Base-by-base conservation (phyloP, 2,797 vertebrate species). In the Clarias platycephalus region DNA sequence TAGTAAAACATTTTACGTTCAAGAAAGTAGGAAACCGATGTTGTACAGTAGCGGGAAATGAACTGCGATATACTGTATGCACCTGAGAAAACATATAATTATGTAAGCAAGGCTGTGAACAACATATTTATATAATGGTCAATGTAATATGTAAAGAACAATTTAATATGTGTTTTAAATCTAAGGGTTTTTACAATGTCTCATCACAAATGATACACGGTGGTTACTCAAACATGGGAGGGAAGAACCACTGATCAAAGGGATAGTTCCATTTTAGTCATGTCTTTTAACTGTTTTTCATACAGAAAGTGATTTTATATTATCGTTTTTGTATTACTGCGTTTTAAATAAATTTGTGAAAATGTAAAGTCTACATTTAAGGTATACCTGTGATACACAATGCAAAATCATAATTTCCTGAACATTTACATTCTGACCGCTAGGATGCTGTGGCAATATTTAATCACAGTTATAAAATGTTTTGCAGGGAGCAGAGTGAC, bases 31-130 rank as follows among this genome's bases (percentile, higher is more conserved):
- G 24, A 79, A 44, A 26, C 44, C 8, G 8, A 12, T 31, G 28
- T 12, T 28, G 78, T n/a, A n/a, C n/a, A n/a, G n/a, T 49, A 5
- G 7, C 16, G 9, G 24, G 15, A 79, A 44, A 5, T 15, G 1
- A 44, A 49, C 64, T 28, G n/a, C 37, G 49, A 28, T 40, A 80
- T 20, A 53, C 12, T 53, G 49, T 53, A 9, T n/a, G 34, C 13
- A 62, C 5, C 31, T 44, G 77, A 79, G 37, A 44, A 64, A 63
- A 10, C 8, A 40, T 40, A 24, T 78, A n/a, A 18, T n/a, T 64
- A 7, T 80, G 31, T 80, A 80, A 55, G 10, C 44, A 80, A 66
- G 78, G 31, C 44, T 80, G 78, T 80, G 63, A 55, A 80, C 12
- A 80, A 66, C 58, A n/a, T 80, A 80, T 80, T 67, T 80, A 53